Evolutionary conservation across 2,113 vertebrate genomes (phyloP), one percentile per base, ranked within the genome.

Genomic region (Oryzias javanicus): DNA sequence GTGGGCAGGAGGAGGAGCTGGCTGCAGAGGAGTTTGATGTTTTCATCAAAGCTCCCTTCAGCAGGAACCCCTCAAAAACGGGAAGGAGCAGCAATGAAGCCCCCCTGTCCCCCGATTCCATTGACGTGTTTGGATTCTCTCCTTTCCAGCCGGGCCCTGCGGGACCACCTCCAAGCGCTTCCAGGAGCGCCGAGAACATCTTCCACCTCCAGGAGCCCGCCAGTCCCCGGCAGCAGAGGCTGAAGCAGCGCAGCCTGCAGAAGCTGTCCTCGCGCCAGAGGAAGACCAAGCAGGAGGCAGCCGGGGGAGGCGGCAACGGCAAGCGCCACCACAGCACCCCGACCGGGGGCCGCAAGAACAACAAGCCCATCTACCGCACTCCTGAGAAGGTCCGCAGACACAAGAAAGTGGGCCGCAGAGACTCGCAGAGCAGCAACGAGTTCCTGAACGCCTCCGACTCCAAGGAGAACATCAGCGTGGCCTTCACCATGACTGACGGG

Each of bases 401-500:
- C 89, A 95, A 92, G 56, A 95, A 92, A 50, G 93, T 91, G 0
- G 94, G 95, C 2, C 92, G 95, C 44, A 90, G 95, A 61, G 97
- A 99, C 88, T 99, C 97, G 0, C 97, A 99, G 72, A 98, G 97
- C 79, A 98, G 96, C 92, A 98, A 94, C 1, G 96, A 99, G 84
- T 94, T 98, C 78, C 89, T 96, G 13, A 94, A 92, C 16, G 91
- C 96, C 72, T 98, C 95, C 0, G 95, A 97, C 88, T 98, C 96
- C 1, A 98, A 99, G 67, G 96, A 99, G 86, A 98, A 99, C 85
- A 98, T 99, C 42, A 93, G 95, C 0, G 52, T 98, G 0, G 80
- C 84, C 3, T 48, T 89, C 2, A 80, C 91, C 0, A 65, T 96
- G 70, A 64, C 90, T 0, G 96, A 96, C 1, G 84, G 86, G 40